Evolutionary conservation across 2,888 invertebrate genomes (phyloP).

Genomic region (Pseudococcus viburni): DNA sequence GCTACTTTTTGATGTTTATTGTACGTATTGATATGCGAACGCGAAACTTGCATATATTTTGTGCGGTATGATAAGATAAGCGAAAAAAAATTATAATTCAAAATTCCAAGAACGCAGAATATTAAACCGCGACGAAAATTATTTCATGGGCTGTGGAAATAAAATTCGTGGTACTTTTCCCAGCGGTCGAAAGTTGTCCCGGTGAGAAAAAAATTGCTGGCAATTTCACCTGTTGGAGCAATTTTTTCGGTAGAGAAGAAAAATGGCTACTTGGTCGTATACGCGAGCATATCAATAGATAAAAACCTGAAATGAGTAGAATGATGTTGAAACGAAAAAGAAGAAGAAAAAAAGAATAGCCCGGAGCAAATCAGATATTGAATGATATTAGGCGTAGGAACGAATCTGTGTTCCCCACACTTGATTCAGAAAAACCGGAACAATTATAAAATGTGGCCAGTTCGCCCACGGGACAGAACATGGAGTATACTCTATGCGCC

Average conservation of each 20-base stretch:
- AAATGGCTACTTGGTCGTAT: constrained; percentile 10
- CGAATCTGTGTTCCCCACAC: constrained; percentile 61
- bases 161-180: not conserved
- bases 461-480: constrained; percentile 59
- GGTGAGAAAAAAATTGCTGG: not conserved
- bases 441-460: constrained; percentile 64
- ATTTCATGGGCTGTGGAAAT: not conserved
- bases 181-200: not conserved
- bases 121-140: not conserved
- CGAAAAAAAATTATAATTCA: constrained; percentile 49
- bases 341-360: constrained; percentile 43
- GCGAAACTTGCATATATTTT: constrained; percentile 43
- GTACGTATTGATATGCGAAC: constrained; percentile 9
- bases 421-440: constrained; percentile 62
- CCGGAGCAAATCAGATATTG: constrained; percentile 58
- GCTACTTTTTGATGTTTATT: constrained; percentile 44
- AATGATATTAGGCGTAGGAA: constrained; percentile 64
- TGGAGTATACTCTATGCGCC: not conserved
- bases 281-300: constrained; percentile 29
- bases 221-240: constrained; percentile 50
- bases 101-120: constrained; percentile 35
- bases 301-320: constrained; percentile 56
- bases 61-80: constrained; percentile 34
- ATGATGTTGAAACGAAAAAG: constrained; percentile 42
- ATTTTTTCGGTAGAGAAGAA: constrained; percentile 47